Percentiles rank a stretch among this genome's conserved stretches.
Evolutionary conservation across 2,797 vertebrate genomes (phyloP).

Genomic region (Thunnus albacares): DNA sequence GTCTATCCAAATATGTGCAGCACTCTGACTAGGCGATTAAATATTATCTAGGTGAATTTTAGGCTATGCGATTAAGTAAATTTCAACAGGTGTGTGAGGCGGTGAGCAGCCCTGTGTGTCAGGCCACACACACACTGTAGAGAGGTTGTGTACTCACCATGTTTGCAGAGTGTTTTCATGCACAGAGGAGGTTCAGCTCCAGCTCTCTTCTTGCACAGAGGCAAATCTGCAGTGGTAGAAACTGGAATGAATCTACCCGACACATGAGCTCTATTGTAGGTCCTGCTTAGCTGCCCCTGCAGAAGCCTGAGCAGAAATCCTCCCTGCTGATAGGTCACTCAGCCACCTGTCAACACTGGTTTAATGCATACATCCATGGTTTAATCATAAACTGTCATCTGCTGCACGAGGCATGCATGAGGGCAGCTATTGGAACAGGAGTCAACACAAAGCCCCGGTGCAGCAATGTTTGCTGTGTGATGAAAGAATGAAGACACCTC

Average conservation of each 20-base stretch:
- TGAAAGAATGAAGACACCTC: constrained; percentile 3
- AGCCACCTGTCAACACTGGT: constrained; percentile 40
- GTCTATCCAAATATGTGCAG: background rate
- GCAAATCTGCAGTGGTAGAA: constrained; percentile 54
- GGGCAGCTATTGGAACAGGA: constrained; percentile 29
- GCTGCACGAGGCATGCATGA: constrained; percentile 40
- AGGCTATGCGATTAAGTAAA: background rate
- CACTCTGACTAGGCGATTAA: constrained; percentile 2
- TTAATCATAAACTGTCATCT: constrained; percentile 67
- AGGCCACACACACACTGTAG: constrained; percentile 4
- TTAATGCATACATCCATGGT: background rate
- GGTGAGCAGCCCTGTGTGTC: background rate
- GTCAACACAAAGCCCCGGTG: constrained; percentile 1
- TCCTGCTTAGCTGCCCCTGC: constrained; percentile 76
- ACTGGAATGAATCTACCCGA: constrained; percentile 67
- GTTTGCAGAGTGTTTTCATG: constrained; percentile 60
- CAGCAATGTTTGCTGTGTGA: constrained; percentile 34
- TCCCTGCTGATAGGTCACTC: constrained; percentile 40
- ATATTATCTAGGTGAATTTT: background rate
- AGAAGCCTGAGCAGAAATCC: constrained; percentile 84
- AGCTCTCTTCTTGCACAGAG: constrained; percentile 56
- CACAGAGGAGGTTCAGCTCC: constrained; percentile 39
- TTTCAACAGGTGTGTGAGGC: constrained; percentile 44
- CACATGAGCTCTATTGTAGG: constrained; percentile 46
- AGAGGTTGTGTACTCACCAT: constrained; percentile 79